phyloP scores from a whole-genome alignment of 2,888 invertebrate species.

The Plagodis dolabraria region DNA sequence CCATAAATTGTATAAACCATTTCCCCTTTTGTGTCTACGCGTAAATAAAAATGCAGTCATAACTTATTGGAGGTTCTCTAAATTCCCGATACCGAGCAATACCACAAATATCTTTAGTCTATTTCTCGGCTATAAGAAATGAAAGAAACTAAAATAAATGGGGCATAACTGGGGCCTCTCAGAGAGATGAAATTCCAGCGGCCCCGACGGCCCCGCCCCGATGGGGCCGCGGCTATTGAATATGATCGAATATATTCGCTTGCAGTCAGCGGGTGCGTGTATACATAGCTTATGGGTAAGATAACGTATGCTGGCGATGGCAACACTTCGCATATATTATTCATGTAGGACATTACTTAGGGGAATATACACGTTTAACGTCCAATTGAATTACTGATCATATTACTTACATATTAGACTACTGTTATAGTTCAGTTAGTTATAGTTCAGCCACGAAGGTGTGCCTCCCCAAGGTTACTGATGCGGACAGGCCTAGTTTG shows the following conservation, averaged over 20 bases:
- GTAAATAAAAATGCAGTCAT: slow-evolving; percentile 18
- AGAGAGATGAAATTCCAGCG: slow-evolving; percentile 72
- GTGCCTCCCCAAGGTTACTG: no score
- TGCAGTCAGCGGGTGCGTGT: slow-evolving; percentile 15
- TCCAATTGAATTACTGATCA: no score
- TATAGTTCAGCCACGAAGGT: no score
- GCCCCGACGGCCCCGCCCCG: slow-evolving; percentile 49
- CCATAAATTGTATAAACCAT: slow-evolving; percentile 9
- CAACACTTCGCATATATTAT: slow-evolving; percentile 1
- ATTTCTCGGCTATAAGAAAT: slow-evolving; percentile 67
- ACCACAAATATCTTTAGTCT: slow-evolving; percentile 57
- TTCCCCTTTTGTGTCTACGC: slow-evolving; percentile 4
- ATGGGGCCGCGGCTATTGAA: slow-evolving; percentile 32
- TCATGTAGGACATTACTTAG: slow-evolving; percentile 2
- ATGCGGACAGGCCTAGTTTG: no score
- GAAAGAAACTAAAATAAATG: slow-evolving; percentile 76
- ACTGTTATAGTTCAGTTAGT: no score
- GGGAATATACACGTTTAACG: background rate
- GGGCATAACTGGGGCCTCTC: slow-evolving; percentile 72
- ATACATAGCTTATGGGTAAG: slow-evolving; percentile 25
- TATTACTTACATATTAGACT: no score
- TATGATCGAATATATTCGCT: slow-evolving; percentile 67
- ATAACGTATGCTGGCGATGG: slow-evolving; percentile 31
- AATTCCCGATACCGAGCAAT: slow-evolving; percentile 44
- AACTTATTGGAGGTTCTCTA: slow-evolving; percentile 30